Evolutionary conservation across 2,888 invertebrate genomes (phyloP), one percentile per base, ranked within the genome.

Genomic region (Cantharis rufa): DNA sequence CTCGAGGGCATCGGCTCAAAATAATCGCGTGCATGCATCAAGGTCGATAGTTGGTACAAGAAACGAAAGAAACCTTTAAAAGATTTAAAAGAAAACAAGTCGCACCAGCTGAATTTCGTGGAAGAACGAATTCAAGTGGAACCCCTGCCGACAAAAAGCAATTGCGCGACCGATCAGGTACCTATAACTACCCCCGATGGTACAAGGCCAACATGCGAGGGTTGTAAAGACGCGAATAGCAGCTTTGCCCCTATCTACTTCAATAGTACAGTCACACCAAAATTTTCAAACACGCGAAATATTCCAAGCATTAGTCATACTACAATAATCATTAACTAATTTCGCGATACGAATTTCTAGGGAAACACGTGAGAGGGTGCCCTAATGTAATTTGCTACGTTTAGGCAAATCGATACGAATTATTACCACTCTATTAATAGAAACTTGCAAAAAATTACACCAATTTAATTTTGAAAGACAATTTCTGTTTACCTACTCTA

Each of bases 221-320:
- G 79, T 76, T 82, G 81, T 72, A 71, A 79, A 79, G 77, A 80
- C 82, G 81, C 79, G 70, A 68, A 70, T 75, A 66, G 74, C 71
- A 69, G 72, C 76, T 71, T 71, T 79, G 76, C 79, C 69, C 48
- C 75, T 73, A 69, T 73, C 62, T 77, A 32, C 75, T 76, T 78
- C 73, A 71, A 64, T 48, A 64, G 81, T 82, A 82, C 82, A 80
- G 83, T 80, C 79, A 72, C 80, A 78, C 75, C 80, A 83, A 81
- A 80, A 82, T 79, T 80, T 80, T 78, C 77, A 80, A 79, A 75
- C 75, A 80, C 80, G 82, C 84, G 82, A 82, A 82, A 81, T 83
- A 81, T 82, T 81, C 83, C 82, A 80, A 81, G 83, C 82, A 82
- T 83, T 82, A 80, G 79, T 79, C 81, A 81, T 78, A 77, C 72